Evolutionary conservation across 2,113 vertebrate species (phyloP), one percentile per base, ranked within the genome.

Genomic region (Colaptes auratus): DNA sequence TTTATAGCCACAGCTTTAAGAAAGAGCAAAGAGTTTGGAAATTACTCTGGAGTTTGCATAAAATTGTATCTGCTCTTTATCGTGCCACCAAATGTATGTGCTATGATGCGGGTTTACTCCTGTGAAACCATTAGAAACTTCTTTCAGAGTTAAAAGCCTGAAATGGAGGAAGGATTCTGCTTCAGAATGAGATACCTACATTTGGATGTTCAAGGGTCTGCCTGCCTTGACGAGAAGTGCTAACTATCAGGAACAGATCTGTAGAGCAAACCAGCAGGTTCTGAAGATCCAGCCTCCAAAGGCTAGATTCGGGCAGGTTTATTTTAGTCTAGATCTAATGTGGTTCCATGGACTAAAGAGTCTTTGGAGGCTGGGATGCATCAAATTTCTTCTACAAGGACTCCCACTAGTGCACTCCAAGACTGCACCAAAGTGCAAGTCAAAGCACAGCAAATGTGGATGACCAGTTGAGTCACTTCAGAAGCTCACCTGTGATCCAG

Each of bases 381-480:
- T 20, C 81, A 42, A 11, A 8, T 60, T 86, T 19, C 16, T 72
- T 67, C 71, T 7, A 16, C 53, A 69, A 95, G 30, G 10, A 82
- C 46, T 42, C 1, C 0, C 20, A 35, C 19, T 35, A 20, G 25
- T 64, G 42, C 21, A 25, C 12, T 28, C 56, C 33, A 67, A 75
- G n/a, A 20, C 3, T 42, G 46, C 72, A 84, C 10, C 28, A 59
- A 82, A 23, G 39, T 53, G 17, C 27, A 63, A 75, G 23, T 5
- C 31, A 65, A 52, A 82, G 50, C 1, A 0, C n/a, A 12, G 31
- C 20, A 28, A 63, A 64, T 14, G 6, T 2, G 0, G 27, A 30
- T 58, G 25, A 76, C 23, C 28, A 53, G 55, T 11, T 58, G n/a
- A 59, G 55, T 61, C 35, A 18, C 24, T 81, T 46, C 52, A 52